Percentiles rank a stretch among this genome's conserved stretches.
Evolutionary conservation across 2,113 vertebrate species (phyloP).

Genomic region (Nematolebias whitei): DNA sequence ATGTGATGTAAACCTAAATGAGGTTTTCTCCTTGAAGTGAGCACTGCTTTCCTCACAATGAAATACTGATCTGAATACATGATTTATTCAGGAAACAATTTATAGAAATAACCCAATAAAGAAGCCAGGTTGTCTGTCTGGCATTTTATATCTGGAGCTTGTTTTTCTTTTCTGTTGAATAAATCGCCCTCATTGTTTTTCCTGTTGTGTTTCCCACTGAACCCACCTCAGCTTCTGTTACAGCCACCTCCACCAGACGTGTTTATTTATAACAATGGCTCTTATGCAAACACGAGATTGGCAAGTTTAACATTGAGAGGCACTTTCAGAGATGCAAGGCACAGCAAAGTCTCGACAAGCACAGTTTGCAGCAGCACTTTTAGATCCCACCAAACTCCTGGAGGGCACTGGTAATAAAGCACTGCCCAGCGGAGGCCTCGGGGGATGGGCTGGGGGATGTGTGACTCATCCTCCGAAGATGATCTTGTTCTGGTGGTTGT

Average conservation of each 20-base stretch:
- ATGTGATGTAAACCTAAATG: constrained; percentile 26
- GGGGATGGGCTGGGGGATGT: constrained; percentile 50
- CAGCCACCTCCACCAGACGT: constrained; percentile 69
- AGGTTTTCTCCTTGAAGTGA: constrained; percentile 40
- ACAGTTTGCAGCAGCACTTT: constrained; percentile 26
- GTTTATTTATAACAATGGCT: constrained; percentile 76
- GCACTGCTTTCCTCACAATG: constrained; percentile 17
- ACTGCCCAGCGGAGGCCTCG: constrained; percentile 57
- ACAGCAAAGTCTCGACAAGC: constrained; percentile 36
- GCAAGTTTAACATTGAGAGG: constrained; percentile 50
- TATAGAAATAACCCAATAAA: constrained; percentile 40
- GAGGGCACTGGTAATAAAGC: constrained; percentile 59
- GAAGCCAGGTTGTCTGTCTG: neutral
- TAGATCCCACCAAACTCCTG: constrained; percentile 54
- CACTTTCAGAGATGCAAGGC: constrained; percentile 45
- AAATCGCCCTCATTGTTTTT: constrained; percentile 37
- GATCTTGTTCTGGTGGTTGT: constrained; percentile 53
- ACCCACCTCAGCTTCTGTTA: constrained; percentile 36
- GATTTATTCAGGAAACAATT: constrained; percentile 47
- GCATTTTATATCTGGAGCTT: constrained; percentile 9
- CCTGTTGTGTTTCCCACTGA: constrained; percentile 24
- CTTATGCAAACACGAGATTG: constrained; percentile 67
- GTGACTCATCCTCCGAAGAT: constrained; percentile 70
- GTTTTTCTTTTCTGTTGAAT: constrained; percentile 46
- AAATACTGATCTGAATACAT: constrained; percentile 44